A percentile compares a stretch with the other conserved stretches of the same genome.
These are phyloP conservation scores for Cosmia trapezina DNA, from an alignment of 2,888 invertebrate genomes.

Conservation along the genomic window DNA sequence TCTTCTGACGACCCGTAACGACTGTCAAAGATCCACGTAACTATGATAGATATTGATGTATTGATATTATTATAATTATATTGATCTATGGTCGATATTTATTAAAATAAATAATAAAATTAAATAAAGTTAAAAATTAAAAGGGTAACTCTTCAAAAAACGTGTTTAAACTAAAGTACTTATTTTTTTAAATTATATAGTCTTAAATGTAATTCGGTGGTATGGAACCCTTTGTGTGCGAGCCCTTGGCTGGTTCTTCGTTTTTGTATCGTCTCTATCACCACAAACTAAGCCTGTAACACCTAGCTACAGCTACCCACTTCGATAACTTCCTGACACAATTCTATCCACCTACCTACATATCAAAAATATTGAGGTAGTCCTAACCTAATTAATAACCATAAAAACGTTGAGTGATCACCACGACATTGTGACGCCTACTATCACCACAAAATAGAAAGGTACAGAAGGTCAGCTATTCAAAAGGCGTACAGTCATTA, in stretches of 20 bases:
- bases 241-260: not conserved
- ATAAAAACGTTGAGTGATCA: conserved; percentile 64
- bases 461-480: not conserved
- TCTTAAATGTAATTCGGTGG: no score
- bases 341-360: conserved; percentile 12
- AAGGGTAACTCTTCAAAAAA: no score
- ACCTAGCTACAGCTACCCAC: conserved; percentile 8
- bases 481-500: not conserved
- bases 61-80: no score
- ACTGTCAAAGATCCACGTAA: no score
- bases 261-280: not conserved
- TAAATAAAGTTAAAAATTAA: no score
- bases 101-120: no score
- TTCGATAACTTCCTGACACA: conserved; percentile 29
- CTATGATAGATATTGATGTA: no score
- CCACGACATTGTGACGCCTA: conserved; percentile 61
- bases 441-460: conserved; percentile 55
- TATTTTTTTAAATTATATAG: no score
- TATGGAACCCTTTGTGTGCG: no score
- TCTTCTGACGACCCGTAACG: no score
- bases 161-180: no score
- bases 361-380: conserved; percentile 57
- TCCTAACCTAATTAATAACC: conserved; percentile 61
- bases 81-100: no score
- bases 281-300: not conserved